Evolutionary conservation across 2,888 invertebrate species (phyloP).

Genomic region (Margaritifera margaritifera): DNA sequence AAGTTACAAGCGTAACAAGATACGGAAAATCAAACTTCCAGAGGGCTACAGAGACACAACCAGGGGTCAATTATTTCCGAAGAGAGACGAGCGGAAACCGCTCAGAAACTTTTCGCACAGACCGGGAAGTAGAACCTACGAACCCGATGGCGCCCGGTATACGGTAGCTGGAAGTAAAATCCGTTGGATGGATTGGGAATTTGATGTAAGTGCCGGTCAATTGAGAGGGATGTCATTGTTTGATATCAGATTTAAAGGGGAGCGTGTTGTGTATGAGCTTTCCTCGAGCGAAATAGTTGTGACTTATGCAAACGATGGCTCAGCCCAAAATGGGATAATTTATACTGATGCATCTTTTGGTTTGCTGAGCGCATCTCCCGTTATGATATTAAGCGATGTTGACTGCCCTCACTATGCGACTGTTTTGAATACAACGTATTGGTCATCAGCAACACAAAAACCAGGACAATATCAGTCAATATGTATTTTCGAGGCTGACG

Average conservation of each 20-base stretch:
- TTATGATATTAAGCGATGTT: conserved; percentile 34
- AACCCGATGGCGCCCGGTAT: conserved; percentile 46
- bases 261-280: conserved; percentile 54
- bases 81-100: conserved; percentile 19
- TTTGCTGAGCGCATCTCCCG: conserved; percentile 35
- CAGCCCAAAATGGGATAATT: conserved; percentile 39
- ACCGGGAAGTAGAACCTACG: conserved; percentile 41
- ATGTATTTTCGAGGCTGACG: conserved; percentile 53
- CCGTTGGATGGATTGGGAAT: conserved; percentile 54
- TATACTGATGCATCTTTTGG: conserved; percentile 41
- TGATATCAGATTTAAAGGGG: conserved; percentile 44
- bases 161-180: conserved; percentile 40
- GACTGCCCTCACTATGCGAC: conserved; percentile 50
- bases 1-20: conserved; percentile 23
- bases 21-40: conserved; percentile 34
- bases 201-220: conserved; percentile 38
- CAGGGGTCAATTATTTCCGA: conserved; percentile 15
- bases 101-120: conserved; percentile 26
- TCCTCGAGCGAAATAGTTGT: conserved; percentile 47
- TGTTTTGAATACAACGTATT: conserved; percentile 32
- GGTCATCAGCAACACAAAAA: conserved; percentile 22
- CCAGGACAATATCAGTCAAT: conserved; percentile 19
- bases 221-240: conserved; percentile 39
- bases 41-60: conserved; percentile 10
- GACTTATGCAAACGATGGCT: conserved; percentile 41